phyloP scores from a whole-genome alignment of 2,113 vertebrate genomes.

The Ameiurus melas region DNA sequence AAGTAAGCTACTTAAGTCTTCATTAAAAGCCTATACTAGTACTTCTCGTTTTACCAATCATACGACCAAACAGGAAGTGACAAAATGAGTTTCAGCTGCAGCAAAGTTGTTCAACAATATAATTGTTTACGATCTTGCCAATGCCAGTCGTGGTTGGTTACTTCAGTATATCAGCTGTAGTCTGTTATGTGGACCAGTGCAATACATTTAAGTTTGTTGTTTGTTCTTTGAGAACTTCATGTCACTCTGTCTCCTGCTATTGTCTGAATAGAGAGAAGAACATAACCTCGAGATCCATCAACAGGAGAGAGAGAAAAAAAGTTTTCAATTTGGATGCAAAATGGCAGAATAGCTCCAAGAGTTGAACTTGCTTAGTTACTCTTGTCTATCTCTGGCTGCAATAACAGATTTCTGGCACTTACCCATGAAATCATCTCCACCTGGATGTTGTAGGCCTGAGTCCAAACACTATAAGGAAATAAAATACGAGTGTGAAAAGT shows the following conservation, averaged over 20 bases:
- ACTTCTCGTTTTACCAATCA: slow-evolving; percentile 16
- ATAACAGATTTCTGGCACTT: slow-evolving; percentile 48
- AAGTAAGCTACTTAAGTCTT: background rate
- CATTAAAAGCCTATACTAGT: background rate
- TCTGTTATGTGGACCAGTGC: background rate
- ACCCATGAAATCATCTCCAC: slow-evolving; percentile 60
- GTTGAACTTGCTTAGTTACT: slow-evolving; percentile 45
- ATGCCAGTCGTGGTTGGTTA: background rate
- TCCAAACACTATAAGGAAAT: slow-evolving; percentile 61
- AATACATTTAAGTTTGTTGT: background rate
- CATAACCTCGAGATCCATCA: slow-evolving; percentile 34
- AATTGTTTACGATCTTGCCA: background rate
- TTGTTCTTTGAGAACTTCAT: background rate
- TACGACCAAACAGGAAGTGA: slow-evolving; percentile 47
- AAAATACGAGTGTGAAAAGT: slow-evolving; percentile 54
- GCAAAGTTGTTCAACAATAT: slow-evolving; percentile 18
- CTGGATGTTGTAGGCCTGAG: slow-evolving; percentile 53
- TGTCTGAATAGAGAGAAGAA: slow-evolving; percentile 32
- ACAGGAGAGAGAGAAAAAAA: background rate
- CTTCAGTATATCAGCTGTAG: background rate
- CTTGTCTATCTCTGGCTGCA: slow-evolving; percentile 51
- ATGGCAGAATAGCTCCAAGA: slow-evolving; percentile 42
- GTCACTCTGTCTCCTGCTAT: slow-evolving; percentile 15
- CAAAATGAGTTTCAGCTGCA: slow-evolving; percentile 26
- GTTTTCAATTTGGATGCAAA: slow-evolving; percentile 51